Conservation (phyloP, 2,888 invertebrate genomes). For the Steromphala cineraria region DNA sequence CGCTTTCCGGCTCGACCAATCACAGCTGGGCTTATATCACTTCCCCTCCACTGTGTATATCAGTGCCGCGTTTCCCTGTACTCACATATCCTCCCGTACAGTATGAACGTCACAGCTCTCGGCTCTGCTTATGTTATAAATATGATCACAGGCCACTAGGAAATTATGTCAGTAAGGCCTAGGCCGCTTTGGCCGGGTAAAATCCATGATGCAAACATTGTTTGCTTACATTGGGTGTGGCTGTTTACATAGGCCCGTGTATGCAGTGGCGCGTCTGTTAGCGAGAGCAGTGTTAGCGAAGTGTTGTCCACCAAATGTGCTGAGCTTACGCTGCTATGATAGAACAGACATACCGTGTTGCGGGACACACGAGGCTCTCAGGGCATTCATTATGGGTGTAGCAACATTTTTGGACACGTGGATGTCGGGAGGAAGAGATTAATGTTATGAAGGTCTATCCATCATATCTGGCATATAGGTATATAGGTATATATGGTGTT, state of each 20-base stretch:
- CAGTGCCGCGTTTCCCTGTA: no score
- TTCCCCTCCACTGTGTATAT: background rate
- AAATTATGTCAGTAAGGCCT: background rate
- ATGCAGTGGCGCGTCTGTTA: background rate
- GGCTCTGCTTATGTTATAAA: background rate
- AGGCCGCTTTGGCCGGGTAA: background rate
- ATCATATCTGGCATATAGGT: background rate
- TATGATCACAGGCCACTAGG: background rate
- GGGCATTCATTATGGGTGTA: background rate
- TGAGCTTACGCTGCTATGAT: no score
- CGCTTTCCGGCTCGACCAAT: background rate
- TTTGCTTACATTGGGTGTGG: slow-evolving; percentile 1
- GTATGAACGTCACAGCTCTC: no score
- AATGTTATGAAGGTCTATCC: background rate
- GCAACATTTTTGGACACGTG: background rate
- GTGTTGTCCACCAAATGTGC: background rate
- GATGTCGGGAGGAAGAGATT: background rate
- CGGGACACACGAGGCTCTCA: background rate
- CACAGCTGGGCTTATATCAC: background rate
- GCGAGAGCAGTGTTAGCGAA: background rate
- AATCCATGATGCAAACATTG: background rate
- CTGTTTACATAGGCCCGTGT: background rate
- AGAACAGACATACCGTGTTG: no score
- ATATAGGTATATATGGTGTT: background rate
- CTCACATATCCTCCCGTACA: no score